Evolutionary conservation across 2,797 vertebrate genomes (phyloP).

Genomic region (Centropyge bicolor): DNA sequence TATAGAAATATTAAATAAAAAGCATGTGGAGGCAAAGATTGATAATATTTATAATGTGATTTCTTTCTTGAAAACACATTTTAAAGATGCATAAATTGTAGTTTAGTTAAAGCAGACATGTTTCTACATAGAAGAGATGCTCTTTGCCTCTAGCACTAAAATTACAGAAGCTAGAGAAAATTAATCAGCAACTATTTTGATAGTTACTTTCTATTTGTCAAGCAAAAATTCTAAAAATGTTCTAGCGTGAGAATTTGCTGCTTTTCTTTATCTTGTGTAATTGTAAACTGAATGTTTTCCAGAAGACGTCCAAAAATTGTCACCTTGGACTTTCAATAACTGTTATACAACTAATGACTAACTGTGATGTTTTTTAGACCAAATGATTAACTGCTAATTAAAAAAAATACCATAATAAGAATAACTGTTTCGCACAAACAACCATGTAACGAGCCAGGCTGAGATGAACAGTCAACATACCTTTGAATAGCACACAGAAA

Average conservation of each 20-base stretch:
- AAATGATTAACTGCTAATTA: neutral
- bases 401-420: neutral
- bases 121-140: neutral
- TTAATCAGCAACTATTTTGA: neutral
- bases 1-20: neutral
- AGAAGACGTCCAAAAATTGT: neutral
- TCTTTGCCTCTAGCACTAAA: neutral
- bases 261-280: neutral
- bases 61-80: neutral
- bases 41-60: no score
- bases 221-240: neutral
- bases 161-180: neutral
- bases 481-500: constrained; percentile 12
- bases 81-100: neutral
- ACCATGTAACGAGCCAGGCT: neutral
- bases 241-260: neutral
- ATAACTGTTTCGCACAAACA: neutral
- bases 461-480: neutral
- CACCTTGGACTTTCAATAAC: neutral
- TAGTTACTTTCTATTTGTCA: neutral
- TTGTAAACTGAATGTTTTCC: neutral
- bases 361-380: accelerated
- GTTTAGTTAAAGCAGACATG: neutral
- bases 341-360: neutral
- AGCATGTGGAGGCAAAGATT: neutral